Evolutionary conservation across 2,888 invertebrate genomes (phyloP).

Genomic region (Brenthis hecate): DNA sequence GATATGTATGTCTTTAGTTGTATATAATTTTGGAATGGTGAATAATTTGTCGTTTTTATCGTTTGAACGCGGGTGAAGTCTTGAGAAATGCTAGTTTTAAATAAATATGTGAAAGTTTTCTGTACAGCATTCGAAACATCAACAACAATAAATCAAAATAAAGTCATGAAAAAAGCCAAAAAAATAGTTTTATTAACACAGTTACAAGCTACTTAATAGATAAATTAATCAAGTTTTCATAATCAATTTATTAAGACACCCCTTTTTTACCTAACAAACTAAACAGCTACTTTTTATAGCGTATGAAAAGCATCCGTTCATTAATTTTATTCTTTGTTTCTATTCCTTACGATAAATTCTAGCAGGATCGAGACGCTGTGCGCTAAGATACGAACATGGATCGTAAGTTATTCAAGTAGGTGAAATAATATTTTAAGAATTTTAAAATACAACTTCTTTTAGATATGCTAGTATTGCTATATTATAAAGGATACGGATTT

Average conservation of each 20-base stretch:
- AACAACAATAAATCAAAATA: no score
- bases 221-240: background rate
- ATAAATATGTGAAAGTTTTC: no score
- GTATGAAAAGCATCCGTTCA: slow-evolving; percentile 28
- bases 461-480: background rate
- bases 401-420: slow-evolving; percentile 22
- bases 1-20: no score
- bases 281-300: slow-evolving; percentile 11
- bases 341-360: slow-evolving; percentile 18
- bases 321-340: slow-evolving; percentile 28
- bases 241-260: slow-evolving; percentile 4
- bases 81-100: no score
- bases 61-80: no score
- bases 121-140: no score
- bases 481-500: no score
- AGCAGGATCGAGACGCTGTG: slow-evolving; percentile 16
- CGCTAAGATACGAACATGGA: slow-evolving; percentile 15
- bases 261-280: slow-evolving; percentile 17
- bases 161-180: no score
- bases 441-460: background rate
- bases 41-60: no score
- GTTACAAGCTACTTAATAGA: no score
- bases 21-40: no score
- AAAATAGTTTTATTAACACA: no score
- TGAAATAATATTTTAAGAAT: slow-evolving; percentile 10